Base-by-base conservation (phyloP, 2,888 invertebrate genomes). In the Melipona bicolor region DNA sequence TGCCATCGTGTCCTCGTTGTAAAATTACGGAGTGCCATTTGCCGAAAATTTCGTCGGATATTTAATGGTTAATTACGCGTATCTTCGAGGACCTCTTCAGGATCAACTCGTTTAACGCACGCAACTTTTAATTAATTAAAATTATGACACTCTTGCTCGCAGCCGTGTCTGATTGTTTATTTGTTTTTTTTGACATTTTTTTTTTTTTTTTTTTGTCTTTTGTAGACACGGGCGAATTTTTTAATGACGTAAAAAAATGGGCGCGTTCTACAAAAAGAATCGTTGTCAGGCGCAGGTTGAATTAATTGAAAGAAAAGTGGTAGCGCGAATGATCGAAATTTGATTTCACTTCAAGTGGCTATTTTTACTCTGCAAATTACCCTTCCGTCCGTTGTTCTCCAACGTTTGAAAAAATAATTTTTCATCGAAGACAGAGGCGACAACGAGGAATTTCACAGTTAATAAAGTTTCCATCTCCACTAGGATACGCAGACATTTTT, bases 81-180 rank as follows among this genome's bases (percentile, higher is more conserved):
- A 50, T 52, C 59, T 75, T 81, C 71, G 32, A 71, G 82, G 52
- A 43, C 52, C 81, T 49, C 70, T 74, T 70, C 36, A 74, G 52
- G 59, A 27, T 59, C 56, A 62, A 80, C 61, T 81, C 54, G 67
- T 67, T 68, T 49, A 72, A 71, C 61, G 50, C 24, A 54, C 24
- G 49, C 62, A 71, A 72, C 13, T 67, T 83, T 68, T 72, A 83
- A 83, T 79, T 79, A 79, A 76, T 81, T 76, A 83, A 81, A 83
- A 81, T 75, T 67, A 27, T 64, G 21, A 78, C 68, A 64, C 78
- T 77, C 71, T 61, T 65, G 36, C n/a, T 0, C 11, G 74, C 11
- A 13, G n/a, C 24, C 49, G 32, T 69, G 5, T 27, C 32, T 24
- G 21, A 62, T 56, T 64, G 50, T 73, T 81, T 69, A 69, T 74